Evolutionary conservation across 2,888 invertebrate species (phyloP).

Genomic region (Nematopogon swammerdamellus): DNA sequence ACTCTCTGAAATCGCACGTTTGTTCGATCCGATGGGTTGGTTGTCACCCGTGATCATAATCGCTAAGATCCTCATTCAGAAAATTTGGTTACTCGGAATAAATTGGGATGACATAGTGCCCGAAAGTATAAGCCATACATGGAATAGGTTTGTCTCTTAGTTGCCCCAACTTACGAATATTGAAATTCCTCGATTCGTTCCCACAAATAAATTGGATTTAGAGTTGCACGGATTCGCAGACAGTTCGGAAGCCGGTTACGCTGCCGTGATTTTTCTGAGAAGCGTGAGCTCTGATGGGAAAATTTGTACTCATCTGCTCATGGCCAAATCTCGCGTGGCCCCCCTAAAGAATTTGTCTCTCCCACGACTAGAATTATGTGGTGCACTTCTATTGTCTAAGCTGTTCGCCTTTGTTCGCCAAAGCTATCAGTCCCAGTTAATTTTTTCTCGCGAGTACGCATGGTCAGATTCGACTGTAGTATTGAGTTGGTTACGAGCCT

Average conservation of each 20-base stretch:
- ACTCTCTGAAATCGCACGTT: conserved; percentile 5
- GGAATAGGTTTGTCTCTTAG: not conserved
- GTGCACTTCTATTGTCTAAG: conserved; percentile 7
- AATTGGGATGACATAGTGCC: not conserved
- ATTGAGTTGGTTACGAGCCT: conserved; percentile 6
- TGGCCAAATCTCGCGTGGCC: conserved; percentile 8
- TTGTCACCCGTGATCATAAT: conserved; percentile 6
- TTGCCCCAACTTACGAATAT: not conserved
- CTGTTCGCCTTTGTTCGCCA: not conserved
- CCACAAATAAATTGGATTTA: not conserved
- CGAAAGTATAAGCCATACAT: not conserved
- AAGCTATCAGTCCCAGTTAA: not conserved
- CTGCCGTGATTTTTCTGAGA: conserved; percentile 5
- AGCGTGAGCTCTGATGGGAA: not conserved
- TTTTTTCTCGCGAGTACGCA: conserved; percentile 2
- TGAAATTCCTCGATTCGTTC: not conserved
- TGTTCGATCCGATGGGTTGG: conserved; percentile 10
- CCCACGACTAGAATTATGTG: conserved; percentile 9
- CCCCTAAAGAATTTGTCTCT: conserved; percentile 6
- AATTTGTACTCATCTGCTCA: conserved; percentile 1
- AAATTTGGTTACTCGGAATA: not conserved
- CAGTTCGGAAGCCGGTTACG: conserved; percentile 4
- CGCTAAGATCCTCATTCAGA: not conserved
- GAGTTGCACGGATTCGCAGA: conserved; percentile 6
- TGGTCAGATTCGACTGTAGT: conserved; percentile 10